phyloP scores from a whole-genome alignment of 2,888 invertebrate genomes.

The Liopterus haemorrhoidalis region DNA sequence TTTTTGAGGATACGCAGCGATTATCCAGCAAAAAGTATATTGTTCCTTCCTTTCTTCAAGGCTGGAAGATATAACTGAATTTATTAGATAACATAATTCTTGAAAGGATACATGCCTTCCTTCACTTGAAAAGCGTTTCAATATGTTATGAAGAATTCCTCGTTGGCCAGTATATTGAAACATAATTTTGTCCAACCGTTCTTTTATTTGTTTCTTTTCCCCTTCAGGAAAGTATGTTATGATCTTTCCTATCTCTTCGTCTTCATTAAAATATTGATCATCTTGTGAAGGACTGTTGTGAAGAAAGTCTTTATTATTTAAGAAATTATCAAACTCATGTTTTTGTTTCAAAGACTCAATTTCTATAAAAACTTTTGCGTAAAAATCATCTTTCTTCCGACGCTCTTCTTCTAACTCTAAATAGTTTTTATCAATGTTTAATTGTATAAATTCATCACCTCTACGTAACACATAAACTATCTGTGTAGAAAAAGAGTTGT shows the following conservation, averaged over 20 bases:
- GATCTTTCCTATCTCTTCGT: slow-evolving; percentile 11
- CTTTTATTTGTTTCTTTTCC: slow-evolving; percentile 17
- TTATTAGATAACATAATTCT: slow-evolving; percentile 27
- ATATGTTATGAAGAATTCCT: slow-evolving; percentile 23
- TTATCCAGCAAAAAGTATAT: slow-evolving; percentile 29
- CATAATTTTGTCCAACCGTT: no score
- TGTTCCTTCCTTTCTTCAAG: slow-evolving; percentile 15
- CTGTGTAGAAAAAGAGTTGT: slow-evolving; percentile 22
- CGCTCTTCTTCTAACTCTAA: slow-evolving; percentile 21
- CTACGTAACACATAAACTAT: slow-evolving; percentile 14
- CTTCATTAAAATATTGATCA: slow-evolving; percentile 19
- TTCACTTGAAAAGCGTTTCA: slow-evolving; percentile 25
- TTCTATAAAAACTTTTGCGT: slow-evolving; percentile 13
- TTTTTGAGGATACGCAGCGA: slow-evolving; percentile 28
- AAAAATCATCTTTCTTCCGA: slow-evolving; percentile 13
- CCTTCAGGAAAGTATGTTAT: slow-evolving; percentile 18
- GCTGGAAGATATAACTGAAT: slow-evolving; percentile 20
- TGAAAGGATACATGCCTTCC: slow-evolving; percentile 25
- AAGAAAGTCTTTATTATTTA: no score
- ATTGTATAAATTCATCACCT: slow-evolving; percentile 16
- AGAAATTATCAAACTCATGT: slow-evolving; percentile 23
- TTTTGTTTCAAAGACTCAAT: slow-evolving; percentile 17
- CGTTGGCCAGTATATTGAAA: no score
- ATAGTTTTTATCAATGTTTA: slow-evolving; percentile 22
- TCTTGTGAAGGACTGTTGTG: no score